phyloP scores from a whole-genome alignment of 2,113 vertebrate genomes.

The Ellobius talpinus region DNA sequence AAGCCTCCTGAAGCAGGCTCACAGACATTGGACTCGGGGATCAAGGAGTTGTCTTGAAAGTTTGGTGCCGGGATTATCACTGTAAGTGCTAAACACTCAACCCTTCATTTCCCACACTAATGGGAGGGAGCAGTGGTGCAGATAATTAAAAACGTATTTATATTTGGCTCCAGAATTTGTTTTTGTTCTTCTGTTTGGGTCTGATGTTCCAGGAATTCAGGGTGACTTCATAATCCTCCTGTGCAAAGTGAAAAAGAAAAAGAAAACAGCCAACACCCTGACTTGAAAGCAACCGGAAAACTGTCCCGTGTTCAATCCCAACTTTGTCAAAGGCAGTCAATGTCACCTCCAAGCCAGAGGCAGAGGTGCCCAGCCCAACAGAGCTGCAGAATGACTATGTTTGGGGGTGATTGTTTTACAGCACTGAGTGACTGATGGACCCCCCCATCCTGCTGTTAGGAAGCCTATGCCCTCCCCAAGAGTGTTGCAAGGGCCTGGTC shows the following conservation, averaged over 20 bases:
- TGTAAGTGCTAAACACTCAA: conserved; percentile 15
- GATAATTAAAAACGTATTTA: conserved; percentile 78
- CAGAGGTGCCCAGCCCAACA: background rate
- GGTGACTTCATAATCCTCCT: conserved; percentile 61
- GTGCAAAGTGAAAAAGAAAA: background rate
- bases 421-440: background rate
- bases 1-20: background rate
- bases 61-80: conserved; percentile 21
- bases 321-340: background rate
- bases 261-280: no score
- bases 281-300: background rate
- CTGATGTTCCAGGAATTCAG: conserved; percentile 52
- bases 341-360: background rate
- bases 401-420: background rate
- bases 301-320: accelerated
- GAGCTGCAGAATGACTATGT: background rate
- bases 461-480: background rate
- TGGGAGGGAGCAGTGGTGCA: conserved; percentile 62
- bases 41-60: background rate
- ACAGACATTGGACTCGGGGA: accelerated
- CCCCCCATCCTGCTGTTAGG: accelerated
- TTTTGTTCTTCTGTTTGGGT: conserved; percentile 50
- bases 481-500: background rate
- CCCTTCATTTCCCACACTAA: conserved; percentile 53
- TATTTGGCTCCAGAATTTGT: conserved; percentile 53